phyloP scores from a whole-genome alignment of 1,140 invertebrate genomes.

The Polyergus mexicanus region DNA sequence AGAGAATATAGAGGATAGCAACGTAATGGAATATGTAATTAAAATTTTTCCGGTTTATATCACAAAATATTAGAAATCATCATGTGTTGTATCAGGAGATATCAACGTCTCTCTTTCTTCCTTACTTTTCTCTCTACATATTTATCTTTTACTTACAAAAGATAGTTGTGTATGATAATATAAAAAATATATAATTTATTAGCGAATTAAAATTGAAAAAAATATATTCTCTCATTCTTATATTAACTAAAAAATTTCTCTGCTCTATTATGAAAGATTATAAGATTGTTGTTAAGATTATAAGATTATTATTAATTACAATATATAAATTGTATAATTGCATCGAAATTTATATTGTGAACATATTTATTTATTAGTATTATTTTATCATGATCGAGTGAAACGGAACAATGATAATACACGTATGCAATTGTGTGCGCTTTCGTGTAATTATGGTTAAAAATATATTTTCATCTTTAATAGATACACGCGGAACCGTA shows the following conservation, averaged over 20 bases:
- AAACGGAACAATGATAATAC: constrained; percentile 13
- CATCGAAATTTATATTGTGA: not conserved
- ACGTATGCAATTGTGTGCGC: not conserved
- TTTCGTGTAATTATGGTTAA: constrained; percentile 12
- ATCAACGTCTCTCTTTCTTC: not conserved
- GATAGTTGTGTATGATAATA: not conserved
- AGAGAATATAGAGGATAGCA: not conserved
- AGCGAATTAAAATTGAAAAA: not conserved
- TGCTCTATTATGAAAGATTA: no score
- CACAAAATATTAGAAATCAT: not conserved
- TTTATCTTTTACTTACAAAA: not conserved
- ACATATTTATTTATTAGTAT: not conserved
- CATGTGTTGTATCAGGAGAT: not conserved
- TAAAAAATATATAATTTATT: constrained; percentile 4
- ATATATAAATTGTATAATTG: not conserved
- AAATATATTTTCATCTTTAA: constrained; percentile 24
- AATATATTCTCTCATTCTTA: not conserved
- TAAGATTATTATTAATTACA: not conserved
- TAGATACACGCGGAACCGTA: not conserved
- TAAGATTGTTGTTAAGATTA: no score
- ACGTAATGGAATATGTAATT: not conserved
- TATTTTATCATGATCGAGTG: not conserved
- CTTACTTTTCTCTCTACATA: not conserved
- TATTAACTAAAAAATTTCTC: not conserved
- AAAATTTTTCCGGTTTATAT: not conserved